Evolutionary conservation across 2,888 invertebrate species (phyloP), one percentile per base, ranked within the genome.

Genomic region (Rapana venosa): DNA sequence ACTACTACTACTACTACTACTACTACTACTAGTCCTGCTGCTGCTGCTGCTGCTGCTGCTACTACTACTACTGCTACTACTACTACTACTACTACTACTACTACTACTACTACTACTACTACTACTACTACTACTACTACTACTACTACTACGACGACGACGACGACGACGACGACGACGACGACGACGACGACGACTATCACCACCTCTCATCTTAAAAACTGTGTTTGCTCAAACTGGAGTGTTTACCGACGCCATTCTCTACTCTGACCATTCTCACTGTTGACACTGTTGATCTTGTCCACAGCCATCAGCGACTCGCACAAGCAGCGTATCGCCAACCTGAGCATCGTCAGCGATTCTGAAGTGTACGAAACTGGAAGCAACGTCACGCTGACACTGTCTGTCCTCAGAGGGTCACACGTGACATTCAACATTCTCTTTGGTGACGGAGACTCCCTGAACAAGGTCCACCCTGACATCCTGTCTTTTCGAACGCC

Each of bases 371-470:
- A 91, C 79, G 77, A 89, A 77, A 90, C 90, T n/a, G 91, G 87
- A 32, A 90, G 92, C 79, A 61, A 88, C 30, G 91, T 92, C 61
- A 87, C 83, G 17, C 89, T 92, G n/a, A 89, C 90, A 2, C 87
- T 93, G 6, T 47, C 87, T 30, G 79, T 93, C 83, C 88, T 79
- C 22, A 90, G 92, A 66, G 94, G 94, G 0, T 94, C 94, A 8
- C 93, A 94, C 89, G 92, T 93, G 35, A 87, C 90, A 30, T 93
- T 92, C 85, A 83, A 36, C 22, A 86, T 93, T 26, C 66, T 90
- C 17, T 93, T 90, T 88, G 93, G 93, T 30, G 94, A 94, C 90
- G 93, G 92, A 0, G 70, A n/a, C 26, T 86, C 85, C 0, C 77
- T 87, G 8, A 88, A 22, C 1, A 56, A 81, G n/a, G 35, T 20